These are phyloP conservation scores for Entosphenus tridentatus DNA, from an alignment of 2,113 vertebrate genomes.

Conservation along the genomic window DNA sequence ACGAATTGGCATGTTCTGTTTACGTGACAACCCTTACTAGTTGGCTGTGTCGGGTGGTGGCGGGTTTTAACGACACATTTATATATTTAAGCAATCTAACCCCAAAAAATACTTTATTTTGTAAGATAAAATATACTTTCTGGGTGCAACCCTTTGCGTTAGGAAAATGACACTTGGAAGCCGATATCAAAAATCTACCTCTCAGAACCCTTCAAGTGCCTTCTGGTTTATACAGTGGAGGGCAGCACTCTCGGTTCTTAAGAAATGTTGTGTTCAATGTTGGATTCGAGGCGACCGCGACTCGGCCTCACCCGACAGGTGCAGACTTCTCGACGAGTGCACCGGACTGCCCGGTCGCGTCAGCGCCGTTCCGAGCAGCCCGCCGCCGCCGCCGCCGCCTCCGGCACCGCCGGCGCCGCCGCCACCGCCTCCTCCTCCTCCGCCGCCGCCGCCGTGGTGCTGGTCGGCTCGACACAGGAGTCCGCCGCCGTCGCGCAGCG, in stretches of 20 bases:
- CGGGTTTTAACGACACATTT: no score
- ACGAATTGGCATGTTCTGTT: no score
- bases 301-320: slow-evolving; percentile 70
- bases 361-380: no score
- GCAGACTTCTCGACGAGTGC: slow-evolving; percentile 63
- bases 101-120: no score
- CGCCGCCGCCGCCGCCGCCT: no score
- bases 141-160: no score
- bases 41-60: no score
- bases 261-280: neutral
- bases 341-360: slow-evolving; percentile 48
- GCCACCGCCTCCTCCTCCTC: slow-evolving; percentile 59
- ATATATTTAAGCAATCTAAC: no score
- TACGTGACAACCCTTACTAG: no score
- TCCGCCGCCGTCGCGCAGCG: slow-evolving; percentile 57
- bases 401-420: slow-evolving; percentile 21
- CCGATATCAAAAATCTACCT: neutral
- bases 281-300: no score
- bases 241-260: neutral
- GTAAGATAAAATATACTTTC: no score
- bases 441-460: slow-evolving; percentile 36
- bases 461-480: slow-evolving; percentile 91
- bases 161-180: neutral
- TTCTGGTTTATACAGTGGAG: no score
- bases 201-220: neutral